phyloP scores from a whole-genome alignment of 2,888 invertebrate species.

The Dryococelus australis region DNA sequence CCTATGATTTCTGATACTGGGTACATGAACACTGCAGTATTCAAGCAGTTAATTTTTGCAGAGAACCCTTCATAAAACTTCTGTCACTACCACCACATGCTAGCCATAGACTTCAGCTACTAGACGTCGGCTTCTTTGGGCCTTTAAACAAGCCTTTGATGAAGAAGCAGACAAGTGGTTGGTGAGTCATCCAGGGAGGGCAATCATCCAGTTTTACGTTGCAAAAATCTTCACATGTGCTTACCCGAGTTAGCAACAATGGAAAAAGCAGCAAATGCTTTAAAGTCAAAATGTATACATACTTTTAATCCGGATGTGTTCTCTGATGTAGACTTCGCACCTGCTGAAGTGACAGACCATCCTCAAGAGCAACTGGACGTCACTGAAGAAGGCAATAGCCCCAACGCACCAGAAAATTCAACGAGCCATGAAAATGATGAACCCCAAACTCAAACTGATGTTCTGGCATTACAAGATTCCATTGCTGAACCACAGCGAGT shows the following conservation, averaged over 20 bases:
- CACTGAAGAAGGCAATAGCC: not conserved
- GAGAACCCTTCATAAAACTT: not conserved
- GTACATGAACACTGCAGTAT: slow-evolving; percentile 38
- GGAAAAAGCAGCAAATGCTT: slow-evolving; percentile 24
- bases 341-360: slow-evolving; percentile 19
- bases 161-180: not conserved
- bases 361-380: slow-evolving; percentile 11
- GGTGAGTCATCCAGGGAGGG: slow-evolving; percentile 11
- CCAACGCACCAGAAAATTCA: not conserved
- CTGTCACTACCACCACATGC: not conserved
- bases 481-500: not conserved
- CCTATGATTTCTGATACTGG: slow-evolving; percentile 45
- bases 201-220: slow-evolving; percentile 17
- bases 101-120: not conserved
- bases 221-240: slow-evolving; percentile 8
- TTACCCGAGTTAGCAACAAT: not conserved
- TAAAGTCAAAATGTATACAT: slow-evolving; percentile 2
- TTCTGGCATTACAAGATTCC: not conserved
- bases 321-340: slow-evolving; percentile 22
- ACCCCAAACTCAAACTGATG: not conserved
- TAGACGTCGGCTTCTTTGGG: not conserved
- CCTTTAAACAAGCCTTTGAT: not conserved
- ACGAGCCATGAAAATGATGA: not conserved
- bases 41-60: slow-evolving; percentile 3
- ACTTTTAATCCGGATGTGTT: slow-evolving; percentile 23